phyloP scores from a whole-genome alignment of 2,888 invertebrate species.

The Polia nebulosa region DNA sequence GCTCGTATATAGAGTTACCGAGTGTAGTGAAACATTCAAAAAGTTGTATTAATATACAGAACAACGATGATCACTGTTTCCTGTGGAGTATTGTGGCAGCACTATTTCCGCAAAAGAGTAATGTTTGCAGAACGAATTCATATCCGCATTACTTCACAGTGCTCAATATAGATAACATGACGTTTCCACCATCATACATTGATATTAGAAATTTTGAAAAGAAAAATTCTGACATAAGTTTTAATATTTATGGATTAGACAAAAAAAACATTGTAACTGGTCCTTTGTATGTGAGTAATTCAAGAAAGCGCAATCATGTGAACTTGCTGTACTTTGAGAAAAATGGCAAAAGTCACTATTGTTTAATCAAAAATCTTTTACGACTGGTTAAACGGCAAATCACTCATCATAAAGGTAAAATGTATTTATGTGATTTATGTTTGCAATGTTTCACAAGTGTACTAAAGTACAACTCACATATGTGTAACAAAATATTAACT shows the following conservation, averaged over 20 bases:
- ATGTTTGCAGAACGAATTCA: conserved; percentile 25
- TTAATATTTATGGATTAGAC: background rate
- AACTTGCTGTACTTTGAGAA: background rate
- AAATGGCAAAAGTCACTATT: background rate
- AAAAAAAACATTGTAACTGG: background rate
- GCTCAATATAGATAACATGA: background rate
- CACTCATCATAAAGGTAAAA: too few relatives aligned
- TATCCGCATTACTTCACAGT: conserved; percentile 14
- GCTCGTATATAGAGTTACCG: background rate
- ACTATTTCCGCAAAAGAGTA: conserved; percentile 11
- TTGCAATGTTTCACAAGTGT: background rate
- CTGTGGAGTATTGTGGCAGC: conserved; percentile 20
- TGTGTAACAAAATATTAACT: too few relatives aligned
- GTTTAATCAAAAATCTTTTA: background rate
- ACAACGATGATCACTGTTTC: conserved; percentile 13
- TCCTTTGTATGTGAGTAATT: background rate
- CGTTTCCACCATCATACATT: conserved; percentile 7
- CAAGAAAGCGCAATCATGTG: background rate
- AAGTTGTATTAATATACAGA: background rate
- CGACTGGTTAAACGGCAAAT: background rate
- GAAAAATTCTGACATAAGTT: background rate
- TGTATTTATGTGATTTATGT: background rate
- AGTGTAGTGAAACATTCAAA: background rate
- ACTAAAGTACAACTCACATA: background rate
- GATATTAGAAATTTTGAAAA: conserved; percentile 1